A percentile compares a stretch with the other conserved stretches of the same genome.
Conservation (phyloP, 2,888 invertebrate genomes). For the Noctua pronuba region DNA sequence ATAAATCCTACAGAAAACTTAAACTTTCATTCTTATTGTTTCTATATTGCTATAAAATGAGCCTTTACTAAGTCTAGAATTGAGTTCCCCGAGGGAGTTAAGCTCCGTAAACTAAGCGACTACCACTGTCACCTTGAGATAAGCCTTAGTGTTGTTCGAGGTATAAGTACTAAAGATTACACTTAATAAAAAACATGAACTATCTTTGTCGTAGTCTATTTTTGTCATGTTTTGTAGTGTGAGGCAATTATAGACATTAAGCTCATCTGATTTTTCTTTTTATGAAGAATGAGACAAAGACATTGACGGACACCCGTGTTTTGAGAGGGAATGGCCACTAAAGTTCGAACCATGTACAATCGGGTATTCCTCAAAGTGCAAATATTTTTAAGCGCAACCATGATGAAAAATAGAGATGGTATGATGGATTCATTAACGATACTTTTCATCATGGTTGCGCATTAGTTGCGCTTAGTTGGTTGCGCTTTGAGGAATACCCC, state of each 20-base stretch:
- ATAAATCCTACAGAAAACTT: not conserved
- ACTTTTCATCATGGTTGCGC: no score
- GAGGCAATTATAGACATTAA: not conserved
- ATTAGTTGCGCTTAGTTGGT: no score
- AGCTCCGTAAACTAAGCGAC: constrained; percentile 3
- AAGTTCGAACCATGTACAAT: not conserved
- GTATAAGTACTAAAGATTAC: constrained; percentile 9
- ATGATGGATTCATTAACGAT: no score
- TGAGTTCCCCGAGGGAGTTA: not conserved
- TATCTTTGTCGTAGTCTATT: not conserved
- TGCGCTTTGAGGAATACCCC: no score
- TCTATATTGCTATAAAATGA: not conserved
- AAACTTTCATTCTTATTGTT: not conserved
- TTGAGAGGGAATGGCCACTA: not conserved
- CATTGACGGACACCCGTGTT: constrained; percentile 3
- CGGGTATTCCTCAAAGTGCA: no score
- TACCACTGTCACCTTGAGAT: constrained; percentile 4
- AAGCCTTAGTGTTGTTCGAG: constrained; percentile 4
- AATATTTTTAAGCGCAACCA: no score
- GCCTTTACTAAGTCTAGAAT: not conserved
- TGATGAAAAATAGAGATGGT: no score
- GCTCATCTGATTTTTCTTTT: not conserved
- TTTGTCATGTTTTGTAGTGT: not conserved
- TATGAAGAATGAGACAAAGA: not conserved
- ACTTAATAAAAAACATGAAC: not conserved